Evolutionary conservation across 2,797 vertebrate genomes (phyloP).

Genomic region (Phyllotis vaccarum): DNA sequence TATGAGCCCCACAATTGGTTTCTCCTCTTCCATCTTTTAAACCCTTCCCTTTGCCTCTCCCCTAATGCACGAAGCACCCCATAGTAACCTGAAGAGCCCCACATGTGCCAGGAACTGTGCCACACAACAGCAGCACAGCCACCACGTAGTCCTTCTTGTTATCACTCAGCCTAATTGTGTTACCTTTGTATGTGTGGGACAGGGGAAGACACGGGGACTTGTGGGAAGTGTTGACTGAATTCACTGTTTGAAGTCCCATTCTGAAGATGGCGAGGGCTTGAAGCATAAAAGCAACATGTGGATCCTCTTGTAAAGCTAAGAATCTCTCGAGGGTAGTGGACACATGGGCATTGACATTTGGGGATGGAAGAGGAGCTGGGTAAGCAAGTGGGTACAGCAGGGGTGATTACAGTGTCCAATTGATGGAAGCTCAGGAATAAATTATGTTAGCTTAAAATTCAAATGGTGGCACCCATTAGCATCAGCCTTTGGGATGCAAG

Average conservation of each 20-base stretch:
- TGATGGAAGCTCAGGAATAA: neutral
- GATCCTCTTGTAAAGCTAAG: neutral
- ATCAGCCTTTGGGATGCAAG: neutral
- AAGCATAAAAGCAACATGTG: neutral
- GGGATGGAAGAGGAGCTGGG: neutral
- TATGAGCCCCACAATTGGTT: neutral
- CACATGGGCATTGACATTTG: neutral
- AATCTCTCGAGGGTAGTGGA: neutral
- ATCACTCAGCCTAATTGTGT: neutral
- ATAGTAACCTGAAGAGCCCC: neutral
- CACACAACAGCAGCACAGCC: neutral
- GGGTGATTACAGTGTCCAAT: neutral
- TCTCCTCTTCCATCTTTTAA: neutral
- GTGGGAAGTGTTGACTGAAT: neutral
- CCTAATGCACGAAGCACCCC: rapidly evolving
- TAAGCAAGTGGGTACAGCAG: neutral
- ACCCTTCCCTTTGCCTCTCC: neutral
- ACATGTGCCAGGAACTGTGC: neutral
- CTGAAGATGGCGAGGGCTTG: neutral
- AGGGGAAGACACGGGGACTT: neutral
- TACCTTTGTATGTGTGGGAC: neutral
- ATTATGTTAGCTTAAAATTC: neutral
- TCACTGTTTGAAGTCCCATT: neutral
- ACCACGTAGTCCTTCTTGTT: rapidly evolving
- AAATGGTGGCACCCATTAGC: neutral